Conservation (phyloP, 1,140 invertebrate genomes). For the Prorops nasuta region DNA sequence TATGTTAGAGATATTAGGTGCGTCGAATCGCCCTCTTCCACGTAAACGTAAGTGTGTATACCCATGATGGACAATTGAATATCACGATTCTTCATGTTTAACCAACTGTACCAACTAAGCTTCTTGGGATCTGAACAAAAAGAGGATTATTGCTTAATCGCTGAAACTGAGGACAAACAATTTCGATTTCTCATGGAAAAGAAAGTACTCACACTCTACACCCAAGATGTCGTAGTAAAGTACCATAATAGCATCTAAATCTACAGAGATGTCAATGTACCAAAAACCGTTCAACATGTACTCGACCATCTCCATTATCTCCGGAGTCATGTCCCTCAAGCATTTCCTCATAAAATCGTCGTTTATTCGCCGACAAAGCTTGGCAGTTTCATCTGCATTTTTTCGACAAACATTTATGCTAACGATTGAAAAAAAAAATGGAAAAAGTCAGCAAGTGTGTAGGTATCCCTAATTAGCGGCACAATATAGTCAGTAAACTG, state of each 20-base stretch:
- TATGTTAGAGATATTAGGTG: constrained; percentile 7
- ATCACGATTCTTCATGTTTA: background rate
- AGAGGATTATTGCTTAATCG: background rate
- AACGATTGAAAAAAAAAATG: background rate
- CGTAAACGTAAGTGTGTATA: background rate
- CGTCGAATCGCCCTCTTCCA: background rate
- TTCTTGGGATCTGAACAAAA: constrained; percentile 4
- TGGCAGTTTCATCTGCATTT: constrained; percentile 28
- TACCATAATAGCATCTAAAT: constrained; percentile 24
- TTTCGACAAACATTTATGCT: constrained; percentile 38
- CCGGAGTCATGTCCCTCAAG: constrained; percentile 8
- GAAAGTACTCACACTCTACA: constrained; percentile 24
- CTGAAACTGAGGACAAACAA: background rate
- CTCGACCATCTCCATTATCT: constrained; percentile 10
- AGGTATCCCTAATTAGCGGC: background rate
- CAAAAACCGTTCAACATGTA: constrained; percentile 24
- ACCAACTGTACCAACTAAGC: constrained; percentile 12
- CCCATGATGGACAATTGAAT: background rate
- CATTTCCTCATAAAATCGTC: constrained; percentile 17
- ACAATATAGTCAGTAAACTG: background rate
- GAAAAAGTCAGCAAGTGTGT: background rate
- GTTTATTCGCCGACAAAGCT: constrained; percentile 25
- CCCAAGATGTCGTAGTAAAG: constrained; percentile 19
- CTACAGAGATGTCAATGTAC: constrained; percentile 17
- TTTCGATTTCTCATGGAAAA: constrained; percentile 11